These are phyloP conservation scores for Branchipolynoe longqiensis DNA, from an alignment of 2,888 invertebrate genomes.

Conservation along the genomic window DNA sequence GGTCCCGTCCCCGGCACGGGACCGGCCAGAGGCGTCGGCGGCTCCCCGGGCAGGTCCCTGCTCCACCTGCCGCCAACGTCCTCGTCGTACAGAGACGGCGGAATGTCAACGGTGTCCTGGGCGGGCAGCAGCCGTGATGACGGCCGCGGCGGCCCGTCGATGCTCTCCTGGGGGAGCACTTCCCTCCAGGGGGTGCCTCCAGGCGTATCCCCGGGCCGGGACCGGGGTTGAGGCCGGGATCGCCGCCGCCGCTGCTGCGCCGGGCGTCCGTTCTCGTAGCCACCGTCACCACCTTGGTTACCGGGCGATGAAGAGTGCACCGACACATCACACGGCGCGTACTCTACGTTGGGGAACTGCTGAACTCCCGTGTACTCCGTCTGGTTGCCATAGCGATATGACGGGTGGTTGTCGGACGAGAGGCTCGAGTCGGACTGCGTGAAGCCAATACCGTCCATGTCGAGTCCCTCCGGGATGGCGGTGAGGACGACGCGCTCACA, in stretches of 20 bases:
- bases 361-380: slow-evolving; percentile 83
- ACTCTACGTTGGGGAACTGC: slow-evolving; percentile 62
- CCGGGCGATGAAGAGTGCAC: no score
- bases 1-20: no score
- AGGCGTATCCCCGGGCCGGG: background rate
- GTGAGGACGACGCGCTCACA: background rate
- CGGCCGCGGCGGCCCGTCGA: no score
- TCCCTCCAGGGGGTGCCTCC: background rate
- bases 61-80: no score
- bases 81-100: no score
- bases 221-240: background rate
- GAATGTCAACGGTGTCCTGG: slow-evolving; percentile 40
- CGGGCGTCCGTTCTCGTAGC: no score
- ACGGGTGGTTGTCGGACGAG: slow-evolving; percentile 86
- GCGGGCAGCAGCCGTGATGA: background rate
- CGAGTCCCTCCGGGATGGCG: slow-evolving; percentile 3
- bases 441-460: slow-evolving; percentile 85
- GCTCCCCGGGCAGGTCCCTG: no score
- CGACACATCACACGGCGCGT: no score
- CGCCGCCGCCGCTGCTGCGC: background rate
- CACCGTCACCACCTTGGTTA: no score
- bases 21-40: no score
- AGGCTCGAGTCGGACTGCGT: slow-evolving; percentile 91
- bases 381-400: slow-evolving; percentile 90
- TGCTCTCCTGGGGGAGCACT: background rate